phyloP scores from a whole-genome alignment of 2,888 invertebrate species.

The Ypsolopha sequella region DNA sequence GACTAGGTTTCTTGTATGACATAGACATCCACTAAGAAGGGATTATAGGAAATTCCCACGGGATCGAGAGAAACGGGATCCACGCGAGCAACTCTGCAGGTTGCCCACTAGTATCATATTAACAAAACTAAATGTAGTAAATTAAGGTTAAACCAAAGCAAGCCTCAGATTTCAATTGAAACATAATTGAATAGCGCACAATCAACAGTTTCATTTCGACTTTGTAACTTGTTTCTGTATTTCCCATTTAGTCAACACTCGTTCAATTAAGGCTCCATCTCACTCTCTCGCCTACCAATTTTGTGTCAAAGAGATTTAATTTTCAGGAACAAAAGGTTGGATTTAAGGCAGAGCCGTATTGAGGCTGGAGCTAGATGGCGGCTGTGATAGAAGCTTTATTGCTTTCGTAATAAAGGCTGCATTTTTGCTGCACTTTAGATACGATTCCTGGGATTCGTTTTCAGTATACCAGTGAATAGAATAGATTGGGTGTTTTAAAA shows the following conservation, averaged over 20 bases:
- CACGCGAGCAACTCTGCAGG: no score
- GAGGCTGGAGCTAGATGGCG: not conserved
- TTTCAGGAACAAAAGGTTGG: conserved; percentile 46
- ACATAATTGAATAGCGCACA: not conserved
- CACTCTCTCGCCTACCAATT: conserved; percentile 37
- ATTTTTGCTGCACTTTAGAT: no score
- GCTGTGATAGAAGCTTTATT: not conserved
- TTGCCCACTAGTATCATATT: no score
- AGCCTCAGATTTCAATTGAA: not conserved
- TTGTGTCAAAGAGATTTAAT: conserved; percentile 48
- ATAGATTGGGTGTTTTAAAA: no score
- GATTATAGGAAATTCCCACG: no score
- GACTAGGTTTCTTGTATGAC: no score
- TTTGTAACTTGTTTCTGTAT: not conserved
- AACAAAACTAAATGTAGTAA: no score
- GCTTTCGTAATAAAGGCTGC: not conserved
- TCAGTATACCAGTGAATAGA: no score
- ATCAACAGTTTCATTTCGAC: not conserved
- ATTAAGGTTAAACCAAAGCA: not conserved
- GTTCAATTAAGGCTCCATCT: not conserved
- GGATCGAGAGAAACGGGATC: no score
- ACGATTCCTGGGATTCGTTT: no score
- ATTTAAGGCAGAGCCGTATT: conserved; percentile 22
- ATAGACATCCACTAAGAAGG: no score
- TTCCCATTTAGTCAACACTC: not conserved